phyloP scores from a whole-genome alignment of 2,113 vertebrate species.

The Circaetus cinerascens region DNA sequence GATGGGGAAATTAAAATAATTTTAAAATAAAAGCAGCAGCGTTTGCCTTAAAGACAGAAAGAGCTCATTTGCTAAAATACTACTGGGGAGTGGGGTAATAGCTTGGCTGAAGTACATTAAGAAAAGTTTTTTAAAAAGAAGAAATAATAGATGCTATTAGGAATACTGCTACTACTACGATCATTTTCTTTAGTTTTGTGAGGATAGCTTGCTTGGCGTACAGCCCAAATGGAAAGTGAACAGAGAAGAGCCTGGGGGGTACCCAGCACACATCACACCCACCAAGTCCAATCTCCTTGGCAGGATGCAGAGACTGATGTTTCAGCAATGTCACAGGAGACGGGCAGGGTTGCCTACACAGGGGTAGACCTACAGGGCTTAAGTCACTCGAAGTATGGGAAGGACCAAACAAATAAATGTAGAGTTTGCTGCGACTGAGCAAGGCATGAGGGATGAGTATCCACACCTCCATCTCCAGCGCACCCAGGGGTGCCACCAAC shows the following conservation, averaged over 20 bases:
- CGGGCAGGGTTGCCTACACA: rapidly evolving
- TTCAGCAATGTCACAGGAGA: neutral
- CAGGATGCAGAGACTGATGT: neutral
- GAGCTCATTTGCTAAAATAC: neutral
- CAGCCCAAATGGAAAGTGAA: neutral
- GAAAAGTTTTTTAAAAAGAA: neutral
- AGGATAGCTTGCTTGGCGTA: neutral
- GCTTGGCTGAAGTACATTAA: neutral
- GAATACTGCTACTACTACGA: neutral
- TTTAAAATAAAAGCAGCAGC: neutral
- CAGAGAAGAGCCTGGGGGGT: neutral
- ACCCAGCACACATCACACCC: neutral
- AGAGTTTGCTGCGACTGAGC: neutral
- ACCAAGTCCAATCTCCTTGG: neutral
- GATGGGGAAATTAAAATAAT: neutral
- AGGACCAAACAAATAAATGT: neutral
- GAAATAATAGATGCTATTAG: neutral
- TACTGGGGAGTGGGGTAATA: neutral
- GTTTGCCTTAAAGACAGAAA: neutral
- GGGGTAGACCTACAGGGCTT: neutral
- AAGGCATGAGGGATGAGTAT: neutral
- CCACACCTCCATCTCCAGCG: neutral
- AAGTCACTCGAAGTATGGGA: rapidly evolving
- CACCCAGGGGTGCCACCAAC: neutral
- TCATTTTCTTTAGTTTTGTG: neutral